Base-by-base conservation (phyloP, 2,113 vertebrate genomes). In the Panthera leo region DNA sequence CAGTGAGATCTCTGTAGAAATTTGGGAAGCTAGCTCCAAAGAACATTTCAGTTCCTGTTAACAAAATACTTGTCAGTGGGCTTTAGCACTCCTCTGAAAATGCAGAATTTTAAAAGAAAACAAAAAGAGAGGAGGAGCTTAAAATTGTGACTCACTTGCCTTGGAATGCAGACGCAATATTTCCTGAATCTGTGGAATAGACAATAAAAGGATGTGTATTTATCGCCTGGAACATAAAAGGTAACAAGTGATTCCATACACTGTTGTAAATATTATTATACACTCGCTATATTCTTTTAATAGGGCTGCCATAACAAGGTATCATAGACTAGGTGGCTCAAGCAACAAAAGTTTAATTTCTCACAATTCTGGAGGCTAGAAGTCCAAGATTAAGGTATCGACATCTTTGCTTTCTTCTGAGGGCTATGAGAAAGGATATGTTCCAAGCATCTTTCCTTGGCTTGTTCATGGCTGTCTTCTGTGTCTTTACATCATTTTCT, bases 21-120 rank as follows among this genome's bases (percentile, higher is more conserved):
- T 31, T 63, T 23, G 21, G 4, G 80, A 78, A 63, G 27, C 34
- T 39, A 73, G 14, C 23, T 34, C 68, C 42, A 36, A 91, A 97
- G 95, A 95, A 97, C 84, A 97, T 95, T 97, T 98, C 90, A 97
- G 89, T 97, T 97, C 95, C 97, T 98, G 94, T 96, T 98, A 98
- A 97, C 92, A 93, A 98, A 98, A 97, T 98, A 98, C 94, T 98
- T 98, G 91, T 97, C 97, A 97, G 98, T 96, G 86, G 95, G 96
- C 75, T 97, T 97, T 79, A 97, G 96, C 94, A 96, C 80, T 96
- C 70, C 95, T 97, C 97, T 98, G 94, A 98, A 98, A 98, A 98
- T 92, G 96, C 94, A 96, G 96, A 96, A 90, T 97, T 96, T 70
- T 5, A 23, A 86, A 90, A 86, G 58, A 7, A 61, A 48, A 14